Conservation (phyloP, 2,797 vertebrate genomes). For the Limnodromus scolopaceus region DNA sequence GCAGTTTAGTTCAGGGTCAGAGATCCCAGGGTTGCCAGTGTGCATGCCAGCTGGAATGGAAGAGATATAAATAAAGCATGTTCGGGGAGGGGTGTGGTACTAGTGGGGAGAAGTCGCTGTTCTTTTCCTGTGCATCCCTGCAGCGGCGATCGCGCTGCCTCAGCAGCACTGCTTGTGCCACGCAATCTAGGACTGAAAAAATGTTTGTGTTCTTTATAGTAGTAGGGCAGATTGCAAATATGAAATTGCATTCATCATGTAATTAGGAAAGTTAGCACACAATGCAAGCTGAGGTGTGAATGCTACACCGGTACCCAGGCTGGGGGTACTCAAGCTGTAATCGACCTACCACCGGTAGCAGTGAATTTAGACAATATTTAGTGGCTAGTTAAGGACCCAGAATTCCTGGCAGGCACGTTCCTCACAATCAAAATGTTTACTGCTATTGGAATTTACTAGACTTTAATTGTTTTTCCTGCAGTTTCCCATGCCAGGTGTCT, state of each 20-base stretch:
- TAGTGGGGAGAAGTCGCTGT: not conserved
- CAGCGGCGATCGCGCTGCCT: not conserved
- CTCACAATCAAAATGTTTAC: not conserved
- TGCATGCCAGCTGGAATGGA: constrained; percentile 8
- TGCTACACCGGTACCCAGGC: not conserved
- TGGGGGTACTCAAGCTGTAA: not conserved
- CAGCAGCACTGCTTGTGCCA: not conserved
- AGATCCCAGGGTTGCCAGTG: not conserved
- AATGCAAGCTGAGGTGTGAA: not conserved
- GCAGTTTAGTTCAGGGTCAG: not conserved
- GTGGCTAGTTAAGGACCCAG: not conserved
- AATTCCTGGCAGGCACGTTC: not conserved
- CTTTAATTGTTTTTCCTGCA: not conserved
- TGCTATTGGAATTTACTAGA: not conserved
- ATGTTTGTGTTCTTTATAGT: not conserved
- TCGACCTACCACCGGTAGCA: not conserved
- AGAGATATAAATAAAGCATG: constrained; percentile 19
- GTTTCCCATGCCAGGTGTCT: not conserved
- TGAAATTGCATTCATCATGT: not conserved
- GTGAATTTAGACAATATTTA: not conserved
- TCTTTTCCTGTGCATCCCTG: not conserved
- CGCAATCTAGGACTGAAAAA: not conserved
- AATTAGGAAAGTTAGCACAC: not conserved
- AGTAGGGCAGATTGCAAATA: not conserved
- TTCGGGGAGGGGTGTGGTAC: not conserved